Conservation (phyloP, 2,888 invertebrate genomes). For the Holacanthella duospinosa region DNA sequence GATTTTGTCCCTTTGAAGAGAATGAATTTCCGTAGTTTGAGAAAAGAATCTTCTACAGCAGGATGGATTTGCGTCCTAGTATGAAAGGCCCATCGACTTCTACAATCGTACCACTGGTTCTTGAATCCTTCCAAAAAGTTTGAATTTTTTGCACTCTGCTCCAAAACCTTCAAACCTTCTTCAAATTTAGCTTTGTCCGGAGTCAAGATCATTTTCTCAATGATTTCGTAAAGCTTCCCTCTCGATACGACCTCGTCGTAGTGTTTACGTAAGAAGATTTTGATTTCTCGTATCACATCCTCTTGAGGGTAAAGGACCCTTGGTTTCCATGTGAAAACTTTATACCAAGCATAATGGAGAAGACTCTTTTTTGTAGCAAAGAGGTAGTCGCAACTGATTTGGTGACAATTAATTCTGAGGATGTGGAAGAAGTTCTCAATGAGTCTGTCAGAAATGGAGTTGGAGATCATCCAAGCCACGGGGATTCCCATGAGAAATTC, state of each 20-base stretch:
- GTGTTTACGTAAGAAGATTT: constrained; percentile 19
- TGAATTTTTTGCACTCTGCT: constrained; percentile 4
- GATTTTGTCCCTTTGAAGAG: constrained; percentile 33
- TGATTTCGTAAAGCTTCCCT: not conserved
- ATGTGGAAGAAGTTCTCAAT: constrained; percentile 20
- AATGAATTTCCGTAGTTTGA: constrained; percentile 32
- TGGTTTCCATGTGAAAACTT: constrained; percentile 22
- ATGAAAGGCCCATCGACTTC: constrained; percentile 25
- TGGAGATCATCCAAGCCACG: constrained; percentile 30
- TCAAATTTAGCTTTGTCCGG: constrained; percentile 7
- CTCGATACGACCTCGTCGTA: constrained; percentile 11
- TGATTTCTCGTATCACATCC: constrained; percentile 22
- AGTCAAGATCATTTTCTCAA: constrained; percentile 11
- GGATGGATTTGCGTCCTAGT: constrained; percentile 16
- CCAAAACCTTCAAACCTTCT: constrained; percentile 7
- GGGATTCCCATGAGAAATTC: constrained; percentile 32
- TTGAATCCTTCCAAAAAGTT: constrained; percentile 21
- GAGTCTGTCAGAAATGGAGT: constrained; percentile 15
- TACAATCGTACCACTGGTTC: constrained; percentile 21
- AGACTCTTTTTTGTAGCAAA: constrained; percentile 23
- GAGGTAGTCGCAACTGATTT: constrained; percentile 18
- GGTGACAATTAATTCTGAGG: constrained; percentile 22
- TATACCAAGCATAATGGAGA: constrained; percentile 19
- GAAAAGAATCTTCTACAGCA: constrained; percentile 25
- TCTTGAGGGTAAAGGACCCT: constrained; percentile 25